A percentile compares a stretch with the other conserved stretches of the same genome.
Evolutionary conservation across 2,888 invertebrate genomes (phyloP).

Genomic region (Dynastes hyllus): DNA sequence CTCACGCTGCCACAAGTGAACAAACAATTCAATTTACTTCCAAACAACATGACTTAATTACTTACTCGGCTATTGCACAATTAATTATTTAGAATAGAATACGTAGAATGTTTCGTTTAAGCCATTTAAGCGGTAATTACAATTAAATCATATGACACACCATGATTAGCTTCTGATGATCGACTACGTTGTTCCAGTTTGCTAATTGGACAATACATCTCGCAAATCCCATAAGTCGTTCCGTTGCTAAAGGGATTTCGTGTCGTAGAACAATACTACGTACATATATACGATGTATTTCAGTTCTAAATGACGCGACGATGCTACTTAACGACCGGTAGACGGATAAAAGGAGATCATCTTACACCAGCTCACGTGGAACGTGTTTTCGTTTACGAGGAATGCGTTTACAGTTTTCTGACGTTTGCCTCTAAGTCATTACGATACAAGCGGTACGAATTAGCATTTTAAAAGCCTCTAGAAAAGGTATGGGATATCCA

Average conservation of each 20-base stretch:
- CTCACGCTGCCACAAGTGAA: background rate
- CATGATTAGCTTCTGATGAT: constrained; percentile 1
- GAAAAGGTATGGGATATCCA: background rate
- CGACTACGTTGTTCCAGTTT: constrained; percentile 7
- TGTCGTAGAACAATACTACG: background rate
- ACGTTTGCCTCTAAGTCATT: background rate
- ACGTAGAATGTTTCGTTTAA: background rate
- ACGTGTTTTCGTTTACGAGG: constrained; percentile 7
- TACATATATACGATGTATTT: background rate
- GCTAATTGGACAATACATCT: constrained; percentile 1
- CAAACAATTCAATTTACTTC: background rate
- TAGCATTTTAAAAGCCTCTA: background rate
- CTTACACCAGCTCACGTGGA: background rate
- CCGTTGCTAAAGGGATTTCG: background rate
- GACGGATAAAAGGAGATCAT: constrained; percentile 2
- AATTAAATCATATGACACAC: constrained; percentile 27
- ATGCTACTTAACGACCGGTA: background rate
- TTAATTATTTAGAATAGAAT: background rate
- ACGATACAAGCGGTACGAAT: constrained; percentile 1
- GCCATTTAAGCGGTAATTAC: background rate
- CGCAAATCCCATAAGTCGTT: constrained; percentile 27
- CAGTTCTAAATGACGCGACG: background rate
- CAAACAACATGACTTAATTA: background rate
- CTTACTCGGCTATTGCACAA: background rate
- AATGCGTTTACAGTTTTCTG: constrained; percentile 1